These are phyloP conservation scores for Morone saxatilis DNA, from an alignment of 2,113 vertebrate genomes.

Conservation along the genomic window DNA sequence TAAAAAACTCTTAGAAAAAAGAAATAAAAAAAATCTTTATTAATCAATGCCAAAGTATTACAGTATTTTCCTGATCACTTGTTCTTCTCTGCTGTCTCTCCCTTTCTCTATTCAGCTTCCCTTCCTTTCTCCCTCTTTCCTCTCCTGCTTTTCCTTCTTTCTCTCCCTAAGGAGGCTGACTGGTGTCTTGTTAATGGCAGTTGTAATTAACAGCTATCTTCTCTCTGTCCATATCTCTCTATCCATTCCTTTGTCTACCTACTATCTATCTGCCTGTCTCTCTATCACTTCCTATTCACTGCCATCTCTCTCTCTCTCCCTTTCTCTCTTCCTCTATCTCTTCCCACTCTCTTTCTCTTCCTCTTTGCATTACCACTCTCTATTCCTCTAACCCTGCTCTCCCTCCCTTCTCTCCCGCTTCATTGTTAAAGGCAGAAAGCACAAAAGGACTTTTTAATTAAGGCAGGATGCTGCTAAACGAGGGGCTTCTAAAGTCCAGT, in stretches of 20 bases:
- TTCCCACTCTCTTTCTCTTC: constrained; percentile 65
- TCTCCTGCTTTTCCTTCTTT: constrained; percentile 41
- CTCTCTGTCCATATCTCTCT: constrained; percentile 85
- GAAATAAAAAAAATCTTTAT: background rate
- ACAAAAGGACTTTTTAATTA: constrained; percentile 85
- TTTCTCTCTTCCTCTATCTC: constrained; percentile 32
- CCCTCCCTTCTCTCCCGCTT: constrained; percentile 60
- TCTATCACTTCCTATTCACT: constrained; percentile 77
- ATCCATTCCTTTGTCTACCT: constrained; percentile 82
- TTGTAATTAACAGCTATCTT: constrained; percentile 95
- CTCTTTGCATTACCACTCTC: constrained; percentile 67
- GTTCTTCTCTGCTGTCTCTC: constrained; percentile 27
- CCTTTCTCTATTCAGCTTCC: background rate
- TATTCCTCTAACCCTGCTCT: constrained; percentile 66
- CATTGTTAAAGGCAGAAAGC: constrained; percentile 82
- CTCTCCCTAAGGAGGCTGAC: constrained; percentile 80
- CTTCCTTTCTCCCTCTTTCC: constrained; percentile 31
- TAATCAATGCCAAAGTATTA: constrained; percentile 6
- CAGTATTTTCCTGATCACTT: constrained; percentile 28
- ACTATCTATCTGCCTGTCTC: constrained; percentile 86
- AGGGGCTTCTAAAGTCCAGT: constrained; percentile 83
- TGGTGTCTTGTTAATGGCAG: constrained; percentile 90
- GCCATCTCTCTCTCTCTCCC: constrained; percentile 81
- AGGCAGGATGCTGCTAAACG: constrained; percentile 83
- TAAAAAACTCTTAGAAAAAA: background rate